phyloP scores from a whole-genome alignment of 2,797 vertebrate genomes.

The Morelia viridis region DNA sequence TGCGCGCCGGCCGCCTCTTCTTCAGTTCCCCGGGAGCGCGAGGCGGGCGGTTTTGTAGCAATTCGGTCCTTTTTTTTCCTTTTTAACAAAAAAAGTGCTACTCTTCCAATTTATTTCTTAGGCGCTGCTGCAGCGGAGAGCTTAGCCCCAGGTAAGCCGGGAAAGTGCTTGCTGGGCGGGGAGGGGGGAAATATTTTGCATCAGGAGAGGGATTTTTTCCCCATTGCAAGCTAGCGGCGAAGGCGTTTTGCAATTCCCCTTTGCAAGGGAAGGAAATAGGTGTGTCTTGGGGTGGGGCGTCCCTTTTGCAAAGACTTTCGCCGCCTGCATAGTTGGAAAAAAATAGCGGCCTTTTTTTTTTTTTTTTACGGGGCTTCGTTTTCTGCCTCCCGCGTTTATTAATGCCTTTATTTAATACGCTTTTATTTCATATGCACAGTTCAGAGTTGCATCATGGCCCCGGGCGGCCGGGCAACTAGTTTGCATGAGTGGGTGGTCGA shows the following conservation, averaged over 20 bases:
- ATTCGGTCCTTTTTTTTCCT: rapidly evolving
- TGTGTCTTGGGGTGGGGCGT: not conserved
- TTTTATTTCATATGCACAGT: not conserved
- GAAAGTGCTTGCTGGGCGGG: not conserved
- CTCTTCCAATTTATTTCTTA: not conserved
- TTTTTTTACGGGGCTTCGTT: not conserved
- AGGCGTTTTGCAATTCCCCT: not conserved
- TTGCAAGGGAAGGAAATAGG: not conserved
- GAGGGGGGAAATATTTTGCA: no score
- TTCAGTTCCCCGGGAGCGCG: slow-evolving; percentile 6
- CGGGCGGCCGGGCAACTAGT: not conserved
- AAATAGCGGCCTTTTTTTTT: not conserved
- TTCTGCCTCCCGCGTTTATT: not conserved
- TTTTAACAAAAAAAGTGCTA: not conserved
- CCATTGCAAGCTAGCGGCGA: not conserved
- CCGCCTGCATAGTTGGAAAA: not conserved
- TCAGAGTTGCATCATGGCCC: not conserved
- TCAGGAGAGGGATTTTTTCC: no score
- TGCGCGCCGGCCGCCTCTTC: rapidly evolving
- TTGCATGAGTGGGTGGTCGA: not conserved
- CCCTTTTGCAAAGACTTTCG: not conserved
- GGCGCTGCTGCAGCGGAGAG: not conserved
- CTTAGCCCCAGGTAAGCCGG: slow-evolving; percentile 37
- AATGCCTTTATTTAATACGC: not conserved
- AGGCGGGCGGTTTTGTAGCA: rapidly evolving